These are phyloP conservation scores for Lasioglossum figueresi DNA, from an alignment of 2,888 invertebrate species.

Conservation along the genomic window DNA sequence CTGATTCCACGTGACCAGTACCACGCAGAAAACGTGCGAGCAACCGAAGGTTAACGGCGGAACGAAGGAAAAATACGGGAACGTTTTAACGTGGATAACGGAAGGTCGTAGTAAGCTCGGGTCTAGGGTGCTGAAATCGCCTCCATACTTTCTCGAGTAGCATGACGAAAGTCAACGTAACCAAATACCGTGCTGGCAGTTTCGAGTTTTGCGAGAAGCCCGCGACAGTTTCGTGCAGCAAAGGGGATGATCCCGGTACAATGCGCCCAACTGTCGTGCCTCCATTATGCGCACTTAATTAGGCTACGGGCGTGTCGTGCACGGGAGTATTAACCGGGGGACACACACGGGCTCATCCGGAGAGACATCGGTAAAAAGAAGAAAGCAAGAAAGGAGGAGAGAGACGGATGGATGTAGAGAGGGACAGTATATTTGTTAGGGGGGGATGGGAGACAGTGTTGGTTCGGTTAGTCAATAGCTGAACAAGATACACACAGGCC, in stretches of 20 bases:
- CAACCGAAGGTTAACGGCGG: no score
- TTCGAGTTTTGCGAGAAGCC: constrained; percentile 1
- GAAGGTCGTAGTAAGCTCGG: no score
- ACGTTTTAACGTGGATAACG: no score
- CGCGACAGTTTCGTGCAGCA: background rate
- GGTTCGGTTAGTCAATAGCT: constrained; percentile 64
- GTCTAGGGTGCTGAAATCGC: no score
- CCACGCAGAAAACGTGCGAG: no score
- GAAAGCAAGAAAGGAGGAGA: background rate
- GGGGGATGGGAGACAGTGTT: constrained; percentile 19
- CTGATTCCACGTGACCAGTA: no score
- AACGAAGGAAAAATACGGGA: no score
- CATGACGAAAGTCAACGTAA: constrained; percentile 2
- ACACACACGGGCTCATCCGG: constrained; percentile 20
- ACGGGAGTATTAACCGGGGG: constrained; percentile 62
- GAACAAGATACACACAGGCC: constrained; percentile 72
- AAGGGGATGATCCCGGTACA: constrained; percentile 59
- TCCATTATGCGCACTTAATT: constrained; percentile 82
- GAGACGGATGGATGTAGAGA: background rate
- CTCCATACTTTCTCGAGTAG: no score
- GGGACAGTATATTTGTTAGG: background rate
- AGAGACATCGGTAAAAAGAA: constrained; percentile 26
- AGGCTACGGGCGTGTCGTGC: constrained; percentile 74
- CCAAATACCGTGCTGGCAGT: background rate
- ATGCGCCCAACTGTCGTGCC: constrained; percentile 79